Conservation (phyloP, 2,113 vertebrate genomes). For the Cololabis saira region DNA sequence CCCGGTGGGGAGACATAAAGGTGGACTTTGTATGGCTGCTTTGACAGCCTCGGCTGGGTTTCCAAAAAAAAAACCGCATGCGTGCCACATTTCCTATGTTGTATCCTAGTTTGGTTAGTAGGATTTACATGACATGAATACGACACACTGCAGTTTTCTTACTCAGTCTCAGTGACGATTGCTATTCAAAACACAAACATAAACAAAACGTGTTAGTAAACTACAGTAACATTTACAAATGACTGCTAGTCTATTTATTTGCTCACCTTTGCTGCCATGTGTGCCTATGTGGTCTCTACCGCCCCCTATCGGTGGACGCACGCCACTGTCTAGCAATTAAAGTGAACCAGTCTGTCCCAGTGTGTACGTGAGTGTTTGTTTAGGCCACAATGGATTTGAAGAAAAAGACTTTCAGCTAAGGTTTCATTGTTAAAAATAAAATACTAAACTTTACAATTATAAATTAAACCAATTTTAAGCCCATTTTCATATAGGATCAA, state of each 20-base stretch:
- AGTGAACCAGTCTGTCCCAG: too few relatives aligned
- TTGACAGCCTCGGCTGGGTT: constrained; percentile 81
- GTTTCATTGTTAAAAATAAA: too few relatives aligned
- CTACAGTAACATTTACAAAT: too few relatives aligned
- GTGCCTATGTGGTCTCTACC: constrained; percentile 32
- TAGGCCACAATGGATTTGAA: too few relatives aligned
- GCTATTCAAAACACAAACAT: too few relatives aligned
- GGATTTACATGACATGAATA: constrained; percentile 37
- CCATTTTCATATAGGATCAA: too few relatives aligned
- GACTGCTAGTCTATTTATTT: neutral
- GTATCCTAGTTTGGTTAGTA: constrained; percentile 38
- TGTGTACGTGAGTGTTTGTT: too few relatives aligned
- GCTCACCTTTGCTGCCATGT: neutral
- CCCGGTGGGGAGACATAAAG: constrained; percentile 70
- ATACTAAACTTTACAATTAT: too few relatives aligned
- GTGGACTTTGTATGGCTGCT: constrained; percentile 82
- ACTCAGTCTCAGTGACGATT: neutral
- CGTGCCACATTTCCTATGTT: constrained; percentile 58
- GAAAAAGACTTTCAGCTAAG: too few relatives aligned
- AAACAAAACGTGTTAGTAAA: too few relatives aligned
- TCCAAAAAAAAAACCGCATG: constrained; percentile 72
- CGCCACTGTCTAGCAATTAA: neutral
- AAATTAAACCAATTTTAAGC: too few relatives aligned
- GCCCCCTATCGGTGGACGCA: constrained; percentile 27
- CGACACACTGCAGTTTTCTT: neutral